These are phyloP conservation scores for Polymixis flavicincta DNA, from an alignment of 2,888 invertebrate genomes.

Conservation along the genomic window DNA sequence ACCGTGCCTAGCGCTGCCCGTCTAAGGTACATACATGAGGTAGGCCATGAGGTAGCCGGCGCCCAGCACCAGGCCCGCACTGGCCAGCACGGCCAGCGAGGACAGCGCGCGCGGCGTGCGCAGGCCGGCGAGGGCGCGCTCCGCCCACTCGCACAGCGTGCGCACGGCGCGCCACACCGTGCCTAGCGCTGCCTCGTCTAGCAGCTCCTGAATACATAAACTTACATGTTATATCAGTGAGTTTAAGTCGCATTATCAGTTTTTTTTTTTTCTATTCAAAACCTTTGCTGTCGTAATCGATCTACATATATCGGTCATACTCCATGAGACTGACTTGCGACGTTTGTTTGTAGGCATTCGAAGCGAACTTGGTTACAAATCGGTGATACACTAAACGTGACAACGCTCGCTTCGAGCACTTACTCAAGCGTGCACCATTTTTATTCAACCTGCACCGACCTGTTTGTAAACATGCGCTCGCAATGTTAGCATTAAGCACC, in stretches of 20 bases:
- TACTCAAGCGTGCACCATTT: no score
- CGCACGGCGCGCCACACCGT: conserved; percentile 91
- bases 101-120: conserved; percentile 86
- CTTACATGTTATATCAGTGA: no score
- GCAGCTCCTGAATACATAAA: conserved; percentile 88
- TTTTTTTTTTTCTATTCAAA: neutral
- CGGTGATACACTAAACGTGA: no score
- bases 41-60: conserved; percentile 96
- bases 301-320: neutral
- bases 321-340: neutral
- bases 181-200: conserved; percentile 95
- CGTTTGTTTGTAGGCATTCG: no score
- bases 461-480: no score
- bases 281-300: neutral
- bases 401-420: no score
- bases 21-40: conserved; percentile 78
- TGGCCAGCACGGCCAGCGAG: conserved; percentile 91
- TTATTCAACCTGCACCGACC: no score
- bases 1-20: no score
- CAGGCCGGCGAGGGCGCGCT: conserved; percentile 53
- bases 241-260: neutral
- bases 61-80: conserved; percentile 93
- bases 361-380: no score
- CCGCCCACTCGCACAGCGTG: no score
- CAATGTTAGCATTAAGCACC: no score